These are phyloP conservation scores for Illadopsis cleaveri DNA, from an alignment of 2,113 vertebrate species.

Conservation along the genomic window DNA sequence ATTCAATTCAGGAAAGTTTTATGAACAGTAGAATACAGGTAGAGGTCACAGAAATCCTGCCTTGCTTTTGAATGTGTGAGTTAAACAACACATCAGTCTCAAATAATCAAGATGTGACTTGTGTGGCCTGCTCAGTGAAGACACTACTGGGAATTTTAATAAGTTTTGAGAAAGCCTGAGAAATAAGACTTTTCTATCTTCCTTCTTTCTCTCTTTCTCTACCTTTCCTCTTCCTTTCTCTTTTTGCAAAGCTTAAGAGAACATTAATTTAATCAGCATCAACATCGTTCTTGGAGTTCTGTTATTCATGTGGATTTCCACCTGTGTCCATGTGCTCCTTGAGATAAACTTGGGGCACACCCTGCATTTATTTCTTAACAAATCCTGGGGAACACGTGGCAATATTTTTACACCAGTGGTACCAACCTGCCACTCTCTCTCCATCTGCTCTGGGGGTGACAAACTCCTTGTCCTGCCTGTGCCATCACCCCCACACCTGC, in stretches of 20 bases:
- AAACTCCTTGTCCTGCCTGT: conserved; percentile 17
- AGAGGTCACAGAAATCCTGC: background rate
- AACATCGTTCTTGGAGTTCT: background rate
- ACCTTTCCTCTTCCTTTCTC: background rate
- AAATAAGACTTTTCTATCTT: background rate
- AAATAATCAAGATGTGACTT: background rate
- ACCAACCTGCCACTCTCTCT: background rate
- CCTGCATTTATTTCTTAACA: background rate
- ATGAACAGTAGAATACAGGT: background rate
- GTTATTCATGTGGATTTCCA: background rate
- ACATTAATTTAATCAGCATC: background rate
- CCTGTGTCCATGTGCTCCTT: background rate
- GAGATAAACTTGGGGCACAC: background rate
- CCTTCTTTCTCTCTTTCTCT: background rate
- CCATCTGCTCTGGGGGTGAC: background rate
- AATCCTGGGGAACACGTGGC: background rate
- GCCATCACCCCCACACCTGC: background rate
- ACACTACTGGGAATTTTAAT: background rate
- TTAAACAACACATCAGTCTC: background rate
- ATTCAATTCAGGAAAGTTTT: background rate
- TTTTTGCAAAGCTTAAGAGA: background rate
- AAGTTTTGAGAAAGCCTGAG: background rate
- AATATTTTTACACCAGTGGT: background rate
- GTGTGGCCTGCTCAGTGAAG: background rate
- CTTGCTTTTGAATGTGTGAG: background rate